Base-by-base conservation (phyloP, 1,140 invertebrate genomes). In the Nebria ingens region DNA sequence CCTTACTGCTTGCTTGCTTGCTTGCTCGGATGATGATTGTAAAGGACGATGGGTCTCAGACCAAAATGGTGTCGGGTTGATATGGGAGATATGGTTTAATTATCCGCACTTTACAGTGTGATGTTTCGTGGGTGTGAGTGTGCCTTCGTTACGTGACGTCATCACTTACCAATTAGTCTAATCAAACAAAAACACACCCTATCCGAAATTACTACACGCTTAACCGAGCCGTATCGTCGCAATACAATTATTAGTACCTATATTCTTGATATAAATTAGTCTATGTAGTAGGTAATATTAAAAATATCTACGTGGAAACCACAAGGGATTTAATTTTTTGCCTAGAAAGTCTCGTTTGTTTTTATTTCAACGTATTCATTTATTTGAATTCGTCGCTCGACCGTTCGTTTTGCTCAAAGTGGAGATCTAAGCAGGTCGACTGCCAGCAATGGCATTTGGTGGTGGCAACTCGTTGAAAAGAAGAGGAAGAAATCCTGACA, bases 351-450 rank as follows among this genome's bases (percentile, higher is more conserved):
- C n/a, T n/a, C n/a, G n/a, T n/a, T n/a, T n/a, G n/a, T 45, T 45
- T 45, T 45, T 45, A 45, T 45, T 11, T 45, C 40, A 9, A 17
- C 40, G 17, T 17, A 45, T 45, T 45, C 40, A 45, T 45, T 45
- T 45, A 45, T 45, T 45, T 45, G 6, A 6, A 45, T 17, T 12
- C n/a, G 40, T 17, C 4, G 40, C 40, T 4, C 25, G 25, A n/a
- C 6, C 25, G n/a, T n/a, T n/a, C 6, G 25, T 34, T n/a, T 34
- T 6, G 6, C 25, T 34, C 25, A 34, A 34, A 34, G 6, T 34
- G 25, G 25, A 34, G 25, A 45, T 17, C 3, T 4, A 45, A 17
- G 17, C 6, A 11, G 40, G 40, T 4, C 17, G 40, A 45, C 40
- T 12, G 40, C 40, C 40, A 45, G 15, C 40, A 9, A 45, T 9